Base-by-base conservation (phyloP, 2,888 invertebrate genomes). In the Clusia tigrina region DNA sequence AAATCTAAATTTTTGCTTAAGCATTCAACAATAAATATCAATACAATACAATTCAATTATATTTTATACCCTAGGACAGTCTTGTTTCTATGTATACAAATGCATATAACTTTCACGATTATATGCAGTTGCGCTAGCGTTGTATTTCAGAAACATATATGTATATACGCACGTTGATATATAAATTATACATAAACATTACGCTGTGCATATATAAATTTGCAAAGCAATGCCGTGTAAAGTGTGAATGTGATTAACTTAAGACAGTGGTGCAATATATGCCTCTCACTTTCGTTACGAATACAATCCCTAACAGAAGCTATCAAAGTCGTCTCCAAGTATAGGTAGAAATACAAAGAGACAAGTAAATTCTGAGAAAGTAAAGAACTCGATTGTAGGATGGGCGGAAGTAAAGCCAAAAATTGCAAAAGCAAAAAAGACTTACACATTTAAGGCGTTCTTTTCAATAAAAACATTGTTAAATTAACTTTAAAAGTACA, bases 61-160 rank as follows among this genome's bases (percentile, higher is more conserved):
- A 17, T 48, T 65, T 63, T 65, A 58, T 67, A 67, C 46, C 58
- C 65, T 72, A 69, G 67, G 71, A 72, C 72, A 72, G 72, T 72
- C 72, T 72, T 72, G 62, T 72, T 72, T 68, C 64, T 71, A 70
- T 65, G 55, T 62, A 60, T 64, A 66, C 64, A 68, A 24, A 58
- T 51, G 51, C 3, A 48, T 52, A 22, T 20, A 58, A 57, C n/a
- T n/a, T n/a, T n/a, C n/a, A n/a, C n/a, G 46, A 17, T 26, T 32
- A 12, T 12, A 32, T 5, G 5, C 5, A 9, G 32, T 32, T 32
- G 6, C 32, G 12, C 32, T 9, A 32, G n/a, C n/a, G 6, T 42
- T 42, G 42, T 42, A 42, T 32, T 12, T 32, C 9, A 52, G 15
- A 52, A 46, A 26, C 58, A 37, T 54, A 53, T 51, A 48, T 48